Percentiles rank a stretch among this genome's conserved stretches.
These are phyloP conservation scores for Drymonia ruficornis DNA, from an alignment of 2,888 invertebrate genomes.

Conservation along the genomic window DNA sequence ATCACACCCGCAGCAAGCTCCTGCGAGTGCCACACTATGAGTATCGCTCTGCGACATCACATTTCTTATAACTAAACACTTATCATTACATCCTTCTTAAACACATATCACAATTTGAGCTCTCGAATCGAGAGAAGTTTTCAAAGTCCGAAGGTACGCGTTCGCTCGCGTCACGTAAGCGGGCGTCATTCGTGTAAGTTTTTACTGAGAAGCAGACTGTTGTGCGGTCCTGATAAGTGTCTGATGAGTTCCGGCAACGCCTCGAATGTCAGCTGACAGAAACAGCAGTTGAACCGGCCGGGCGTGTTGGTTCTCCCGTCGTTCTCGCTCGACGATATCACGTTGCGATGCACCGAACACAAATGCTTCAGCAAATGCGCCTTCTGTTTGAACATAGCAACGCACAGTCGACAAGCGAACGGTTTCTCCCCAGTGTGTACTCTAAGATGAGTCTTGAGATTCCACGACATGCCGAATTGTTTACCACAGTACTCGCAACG, in stretches of 20 bases:
- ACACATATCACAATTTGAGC: slow-evolving; percentile 84
- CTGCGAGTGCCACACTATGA: slow-evolving; percentile 71
- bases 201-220: slow-evolving; percentile 94
- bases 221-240: slow-evolving; percentile 94
- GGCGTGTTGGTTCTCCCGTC: slow-evolving; percentile 86
- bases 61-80: slow-evolving; percentile 69
- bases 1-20: slow-evolving; percentile 62
- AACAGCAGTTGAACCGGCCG: slow-evolving; percentile 93
- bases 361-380: slow-evolving; percentile 94
- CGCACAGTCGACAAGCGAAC: slow-evolving; percentile 94
- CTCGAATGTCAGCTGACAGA: slow-evolving; percentile 94
- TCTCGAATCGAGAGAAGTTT: slow-evolving; percentile 73
- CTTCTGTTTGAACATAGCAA: slow-evolving; percentile 96
- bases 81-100: slow-evolving; percentile 74
- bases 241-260: slow-evolving; percentile 94
- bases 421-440: slow-evolving; percentile 96
- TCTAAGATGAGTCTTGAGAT: slow-evolving; percentile 94
- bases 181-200: slow-evolving; percentile 90
- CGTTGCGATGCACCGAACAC: slow-evolving; percentile 95
- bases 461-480: slow-evolving; percentile 97
- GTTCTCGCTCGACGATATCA: slow-evolving; percentile 92
- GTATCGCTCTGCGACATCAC: slow-evolving; percentile 81
- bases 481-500: slow-evolving; percentile 95
- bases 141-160: slow-evolving; percentile 75
- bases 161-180: slow-evolving; percentile 62